These are phyloP conservation scores for Laticauda colubrina DNA, from an alignment of 2,113 vertebrate genomes.

Conservation along the genomic window DNA sequence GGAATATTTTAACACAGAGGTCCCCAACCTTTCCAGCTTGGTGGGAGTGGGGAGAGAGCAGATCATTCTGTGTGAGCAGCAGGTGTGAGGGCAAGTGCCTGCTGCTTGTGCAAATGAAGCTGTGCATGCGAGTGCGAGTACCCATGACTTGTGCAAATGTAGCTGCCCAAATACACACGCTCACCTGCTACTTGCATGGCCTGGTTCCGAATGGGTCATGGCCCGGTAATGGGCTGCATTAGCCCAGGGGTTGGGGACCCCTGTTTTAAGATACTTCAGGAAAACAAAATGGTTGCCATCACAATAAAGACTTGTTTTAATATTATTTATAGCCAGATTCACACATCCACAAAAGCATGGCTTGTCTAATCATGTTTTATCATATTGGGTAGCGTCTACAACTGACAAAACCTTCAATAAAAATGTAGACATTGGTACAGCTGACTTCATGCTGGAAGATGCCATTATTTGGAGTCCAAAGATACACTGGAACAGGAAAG, in stretches of 20 bases:
- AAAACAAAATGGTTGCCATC: not conserved
- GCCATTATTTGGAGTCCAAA: not conserved
- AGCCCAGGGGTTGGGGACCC: too few species aligned
- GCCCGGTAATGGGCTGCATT: too few species aligned
- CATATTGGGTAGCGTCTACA: not conserved
- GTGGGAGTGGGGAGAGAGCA: not conserved
- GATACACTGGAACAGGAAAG: not conserved
- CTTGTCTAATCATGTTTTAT: not conserved
- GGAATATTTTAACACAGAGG: not conserved
- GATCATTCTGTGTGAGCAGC: not conserved
- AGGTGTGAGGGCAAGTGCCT: not conserved
- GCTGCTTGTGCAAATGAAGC: not conserved
- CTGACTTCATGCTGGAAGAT: not conserved
- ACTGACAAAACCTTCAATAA: not conserved
- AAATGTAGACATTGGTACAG: too few species aligned
- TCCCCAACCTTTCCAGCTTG: not conserved
- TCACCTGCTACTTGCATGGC: not conserved
- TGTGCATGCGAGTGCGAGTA: too few species aligned
- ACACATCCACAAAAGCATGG: not conserved
- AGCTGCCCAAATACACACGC: not conserved
- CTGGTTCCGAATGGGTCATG: not conserved
- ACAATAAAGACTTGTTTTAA: not conserved
- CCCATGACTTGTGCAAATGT: not conserved
- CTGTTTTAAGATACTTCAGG: not conserved
- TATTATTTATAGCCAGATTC: not conserved